Evolutionary conservation across 2,888 invertebrate species (phyloP).

Genomic region (Yponomeuta evonymella): DNA sequence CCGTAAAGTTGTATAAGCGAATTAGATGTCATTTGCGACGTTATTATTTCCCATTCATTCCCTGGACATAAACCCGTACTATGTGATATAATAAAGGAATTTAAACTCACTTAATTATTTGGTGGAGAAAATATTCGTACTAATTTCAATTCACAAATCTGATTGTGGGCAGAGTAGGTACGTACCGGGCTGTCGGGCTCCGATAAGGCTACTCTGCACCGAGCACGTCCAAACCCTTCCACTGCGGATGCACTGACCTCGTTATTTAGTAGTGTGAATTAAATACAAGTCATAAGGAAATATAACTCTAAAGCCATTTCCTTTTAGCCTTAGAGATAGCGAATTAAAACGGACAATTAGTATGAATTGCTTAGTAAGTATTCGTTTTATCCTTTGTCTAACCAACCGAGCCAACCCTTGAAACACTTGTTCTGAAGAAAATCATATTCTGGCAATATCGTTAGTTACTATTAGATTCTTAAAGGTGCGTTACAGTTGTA

Average conservation of each 20-base stretch:
- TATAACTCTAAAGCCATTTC: conserved; percentile 7
- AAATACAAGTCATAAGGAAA: not conserved
- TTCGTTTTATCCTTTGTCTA: not conserved
- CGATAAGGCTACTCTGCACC: not conserved
- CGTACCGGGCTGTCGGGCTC: not conserved
- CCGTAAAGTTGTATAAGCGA: not conserved
- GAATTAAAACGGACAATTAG: not conserved
- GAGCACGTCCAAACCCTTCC: not conserved
- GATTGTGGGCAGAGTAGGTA: not conserved
- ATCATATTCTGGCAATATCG: too few species aligned
- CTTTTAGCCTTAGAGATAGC: not conserved
- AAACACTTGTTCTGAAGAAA: not conserved
- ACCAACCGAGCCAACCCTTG: not conserved
- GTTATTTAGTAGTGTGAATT: not conserved
- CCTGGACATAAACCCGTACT: not conserved
- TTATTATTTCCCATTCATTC: not conserved
- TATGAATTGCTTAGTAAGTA: not conserved
- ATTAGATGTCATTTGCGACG: not conserved
- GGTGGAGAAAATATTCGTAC: not conserved
- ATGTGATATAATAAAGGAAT: not conserved
- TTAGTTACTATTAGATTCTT: too few species aligned
- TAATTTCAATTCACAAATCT: not conserved
- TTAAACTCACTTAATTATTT: not conserved
- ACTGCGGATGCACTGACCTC: not conserved
- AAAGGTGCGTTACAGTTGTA: not conserved